phyloP scores from a whole-genome alignment of 2,113 vertebrate genomes.

The Eidolon helvum region DNA sequence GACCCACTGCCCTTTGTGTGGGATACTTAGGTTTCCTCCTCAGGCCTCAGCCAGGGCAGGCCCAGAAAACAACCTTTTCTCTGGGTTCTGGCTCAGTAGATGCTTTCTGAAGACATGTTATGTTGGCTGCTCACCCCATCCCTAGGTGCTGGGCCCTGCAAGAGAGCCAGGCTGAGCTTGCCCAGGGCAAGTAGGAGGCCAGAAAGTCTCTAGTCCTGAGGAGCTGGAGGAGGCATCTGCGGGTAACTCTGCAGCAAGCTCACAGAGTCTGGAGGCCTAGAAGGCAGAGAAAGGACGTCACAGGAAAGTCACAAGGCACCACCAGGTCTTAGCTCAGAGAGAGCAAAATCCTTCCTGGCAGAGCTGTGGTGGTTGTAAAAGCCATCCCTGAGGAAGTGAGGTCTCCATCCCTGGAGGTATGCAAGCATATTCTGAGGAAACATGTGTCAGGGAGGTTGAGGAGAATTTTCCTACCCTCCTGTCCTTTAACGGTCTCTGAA shows the following conservation, averaged over 20 bases:
- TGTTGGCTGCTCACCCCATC: background rate
- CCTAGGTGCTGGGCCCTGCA: background rate
- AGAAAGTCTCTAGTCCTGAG: background rate
- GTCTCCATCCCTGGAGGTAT: background rate
- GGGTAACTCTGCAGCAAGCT: background rate
- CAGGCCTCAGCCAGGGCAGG: background rate
- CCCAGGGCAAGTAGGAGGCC: background rate
- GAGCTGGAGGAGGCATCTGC: background rate
- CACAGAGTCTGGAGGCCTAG: background rate
- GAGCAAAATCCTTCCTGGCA: background rate
- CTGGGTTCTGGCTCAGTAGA: background rate
- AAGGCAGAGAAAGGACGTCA: background rate
- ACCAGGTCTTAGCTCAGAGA: background rate
- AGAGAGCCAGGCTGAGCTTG: background rate
- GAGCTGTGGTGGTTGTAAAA: background rate
- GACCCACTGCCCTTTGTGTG: background rate
- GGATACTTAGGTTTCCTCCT: background rate
- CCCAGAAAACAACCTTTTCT: background rate
- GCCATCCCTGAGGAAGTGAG: background rate
- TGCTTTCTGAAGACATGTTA: background rate
- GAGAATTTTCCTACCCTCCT: background rate
- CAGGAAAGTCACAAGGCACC: background rate
- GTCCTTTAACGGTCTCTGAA: background rate
- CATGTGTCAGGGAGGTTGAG: background rate
- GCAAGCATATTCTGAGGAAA: background rate